Evolutionary conservation across 1,140 invertebrate species (phyloP).

Genomic region (Frieseomelitta varia): DNA sequence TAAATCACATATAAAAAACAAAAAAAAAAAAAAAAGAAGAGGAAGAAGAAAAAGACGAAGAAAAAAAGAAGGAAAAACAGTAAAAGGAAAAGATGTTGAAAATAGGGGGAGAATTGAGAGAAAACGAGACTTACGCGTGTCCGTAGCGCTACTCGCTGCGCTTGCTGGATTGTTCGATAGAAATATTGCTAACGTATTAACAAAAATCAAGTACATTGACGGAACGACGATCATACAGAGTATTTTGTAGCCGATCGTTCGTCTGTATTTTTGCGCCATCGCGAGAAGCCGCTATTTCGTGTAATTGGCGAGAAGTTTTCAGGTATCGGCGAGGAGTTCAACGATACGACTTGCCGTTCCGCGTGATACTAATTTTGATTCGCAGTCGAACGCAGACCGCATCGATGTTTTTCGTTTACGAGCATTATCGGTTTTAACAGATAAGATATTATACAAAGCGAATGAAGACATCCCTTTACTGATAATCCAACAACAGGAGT

Average conservation of each 20-base stretch:
- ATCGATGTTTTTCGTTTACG: constrained; percentile 66
- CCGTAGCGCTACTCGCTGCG: neutral
- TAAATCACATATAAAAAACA: neutral
- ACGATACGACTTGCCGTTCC: constrained; percentile 49
- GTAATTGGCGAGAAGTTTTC: neutral
- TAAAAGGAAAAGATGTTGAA: too few relatives aligned
- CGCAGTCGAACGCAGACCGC: constrained; percentile 32
- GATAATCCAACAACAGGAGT: constrained; percentile 55
- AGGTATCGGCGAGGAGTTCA: neutral
- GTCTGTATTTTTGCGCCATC: constrained; percentile 73
- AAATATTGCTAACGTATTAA: constrained; percentile 60
- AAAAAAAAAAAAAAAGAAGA: too few relatives aligned
- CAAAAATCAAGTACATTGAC: constrained; percentile 69
- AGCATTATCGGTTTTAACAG: constrained; percentile 63
- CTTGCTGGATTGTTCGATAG: constrained; percentile 30
- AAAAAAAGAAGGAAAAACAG: too few relatives aligned
- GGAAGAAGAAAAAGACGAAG: too few relatives aligned
- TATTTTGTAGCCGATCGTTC: constrained; percentile 72
- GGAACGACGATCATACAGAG: constrained; percentile 73
- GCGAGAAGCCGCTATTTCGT: constrained; percentile 20
- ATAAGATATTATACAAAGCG: constrained; percentile 67
- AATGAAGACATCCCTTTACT: constrained; percentile 44
- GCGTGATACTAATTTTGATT: constrained; percentile 61
- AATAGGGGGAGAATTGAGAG: neutral
- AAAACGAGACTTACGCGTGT: constrained; percentile 62